Base-by-base conservation (phyloP, 1,140 invertebrate species). In the Bicyclus anynana region DNA sequence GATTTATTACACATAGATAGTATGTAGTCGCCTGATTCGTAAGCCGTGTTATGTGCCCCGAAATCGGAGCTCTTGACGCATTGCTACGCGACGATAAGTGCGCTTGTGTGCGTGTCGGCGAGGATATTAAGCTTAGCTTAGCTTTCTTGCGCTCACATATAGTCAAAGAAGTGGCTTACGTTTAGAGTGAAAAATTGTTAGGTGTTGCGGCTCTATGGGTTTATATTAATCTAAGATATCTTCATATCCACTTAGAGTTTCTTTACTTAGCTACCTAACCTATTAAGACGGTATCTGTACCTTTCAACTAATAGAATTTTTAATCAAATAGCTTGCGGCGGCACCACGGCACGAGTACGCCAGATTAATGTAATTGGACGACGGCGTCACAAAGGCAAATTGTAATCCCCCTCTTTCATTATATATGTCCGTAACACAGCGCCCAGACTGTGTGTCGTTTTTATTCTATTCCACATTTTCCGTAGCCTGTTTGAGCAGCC, bases 281-380 rank as follows among this genome's bases (percentile, higher is more conserved):
- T 84, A 84, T 79, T 82, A 87, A 80, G 76, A 70, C 74, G 67
- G 75, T 65, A 75, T 80, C 80, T 74, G 71, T 69, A 74, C 79
- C 75, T 84, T 84, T 84, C 72, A 84, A 84, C 81, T 87, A 87
- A 87, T 87, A 87, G 84, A 87, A 85, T 84, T 84, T 84, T 87
- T 84, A 87, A 87, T 87, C 81, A 84, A 81, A 80, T 87, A 75
- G 73, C 65, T 78, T 77, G 78, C 74, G 77, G 75, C 74, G 73
- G 58, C 72, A 73, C 72, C 67, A 62, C 73, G 72, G 69, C 67
- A 77, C 80, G 74, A 78, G 75, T 68, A 72, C 77, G 74, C 76
- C 77, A 76, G 80, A 87, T 84, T 87, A 87, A 87, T 87, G 84
- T 85, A 87, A 87, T 87, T 87, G 79, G 80, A 84, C 78, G 72